Evolutionary conservation across 2,797 vertebrate species (phyloP).

Genomic region (Sorex maritimensis): DNA sequence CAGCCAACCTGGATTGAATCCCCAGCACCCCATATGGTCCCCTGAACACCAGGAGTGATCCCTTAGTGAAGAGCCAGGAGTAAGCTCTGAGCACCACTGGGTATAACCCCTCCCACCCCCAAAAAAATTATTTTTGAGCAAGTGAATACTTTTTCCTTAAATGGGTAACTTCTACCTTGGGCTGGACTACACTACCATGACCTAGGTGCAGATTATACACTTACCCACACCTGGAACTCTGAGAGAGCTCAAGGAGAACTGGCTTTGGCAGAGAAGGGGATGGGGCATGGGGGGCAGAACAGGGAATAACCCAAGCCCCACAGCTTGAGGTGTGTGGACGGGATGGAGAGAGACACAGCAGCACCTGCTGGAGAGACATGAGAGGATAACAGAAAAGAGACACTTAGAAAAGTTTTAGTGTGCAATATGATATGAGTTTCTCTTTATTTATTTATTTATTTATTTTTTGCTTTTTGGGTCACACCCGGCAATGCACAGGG

Average conservation of each 20-base stretch:
- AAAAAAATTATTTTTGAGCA: slow-evolving; percentile 2
- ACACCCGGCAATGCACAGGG: too few species aligned
- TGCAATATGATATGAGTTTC: neutral
- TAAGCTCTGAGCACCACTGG: too few species aligned
- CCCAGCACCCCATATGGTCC: too few species aligned
- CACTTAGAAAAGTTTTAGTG: neutral
- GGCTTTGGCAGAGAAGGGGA: neutral
- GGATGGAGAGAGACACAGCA: neutral
- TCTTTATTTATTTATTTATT: neutral
- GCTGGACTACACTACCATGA: neutral
- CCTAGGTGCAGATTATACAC: neutral
- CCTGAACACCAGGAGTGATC: too few species aligned
- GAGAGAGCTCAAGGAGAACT: neutral
- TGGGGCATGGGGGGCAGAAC: neutral
- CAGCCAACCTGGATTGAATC: too few species aligned
- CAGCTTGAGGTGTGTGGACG: neutral
- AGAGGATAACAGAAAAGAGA: neutral
- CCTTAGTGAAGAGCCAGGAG: too few species aligned
- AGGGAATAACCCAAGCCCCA: neutral
- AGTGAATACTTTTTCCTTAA: neutral
- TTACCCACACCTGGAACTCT: neutral
- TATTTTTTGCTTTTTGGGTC: too few species aligned
- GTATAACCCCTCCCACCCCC: too few species aligned
- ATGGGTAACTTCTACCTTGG: too few species aligned
- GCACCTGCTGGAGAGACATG: neutral